Conservation (phyloP, 1,140 invertebrate genomes). For the Nebria ingens region DNA sequence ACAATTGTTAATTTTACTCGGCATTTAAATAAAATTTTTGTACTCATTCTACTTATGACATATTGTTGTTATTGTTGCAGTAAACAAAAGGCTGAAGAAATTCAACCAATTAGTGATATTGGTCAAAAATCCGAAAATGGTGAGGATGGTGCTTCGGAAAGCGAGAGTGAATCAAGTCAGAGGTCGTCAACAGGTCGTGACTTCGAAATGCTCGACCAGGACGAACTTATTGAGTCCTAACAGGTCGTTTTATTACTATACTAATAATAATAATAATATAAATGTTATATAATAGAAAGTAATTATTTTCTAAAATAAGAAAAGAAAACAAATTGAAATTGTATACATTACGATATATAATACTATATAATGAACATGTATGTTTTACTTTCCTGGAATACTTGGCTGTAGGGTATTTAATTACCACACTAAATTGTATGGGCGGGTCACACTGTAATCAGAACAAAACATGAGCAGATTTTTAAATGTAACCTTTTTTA, state of each 20-base stretch:
- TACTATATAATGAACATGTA: conserved; percentile 16
- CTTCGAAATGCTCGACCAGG: conserved; percentile 65
- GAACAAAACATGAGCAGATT: too few relatives aligned
- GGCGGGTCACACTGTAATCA: not conserved
- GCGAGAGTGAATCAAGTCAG: conserved; percentile 56
- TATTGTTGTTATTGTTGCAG: too few relatives aligned
- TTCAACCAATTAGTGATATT: too few relatives aligned
- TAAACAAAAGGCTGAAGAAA: too few relatives aligned
- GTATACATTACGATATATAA: conserved; percentile 20
- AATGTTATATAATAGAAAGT: conserved; percentile 13
- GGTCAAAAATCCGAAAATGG: too few relatives aligned
- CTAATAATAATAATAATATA: too few relatives aligned
- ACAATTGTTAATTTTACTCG: conserved; percentile 1
- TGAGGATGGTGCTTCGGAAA: conserved; percentile 41
- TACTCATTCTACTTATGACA: too few relatives aligned
- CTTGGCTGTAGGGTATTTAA: not conserved
- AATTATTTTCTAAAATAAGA: not conserved
- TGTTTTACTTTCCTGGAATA: conserved; percentile 21
- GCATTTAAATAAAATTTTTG: too few relatives aligned
- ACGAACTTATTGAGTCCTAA: conserved; percentile 38
- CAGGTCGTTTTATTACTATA: not conserved
- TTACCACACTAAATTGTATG: not conserved
- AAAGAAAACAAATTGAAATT: conserved; percentile 19
- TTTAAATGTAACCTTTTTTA: too few relatives aligned
- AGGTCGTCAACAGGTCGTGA: conserved; percentile 68